phyloP scores from a whole-genome alignment of 2,797 vertebrate species.

The Phoxinus dragarum region DNA sequence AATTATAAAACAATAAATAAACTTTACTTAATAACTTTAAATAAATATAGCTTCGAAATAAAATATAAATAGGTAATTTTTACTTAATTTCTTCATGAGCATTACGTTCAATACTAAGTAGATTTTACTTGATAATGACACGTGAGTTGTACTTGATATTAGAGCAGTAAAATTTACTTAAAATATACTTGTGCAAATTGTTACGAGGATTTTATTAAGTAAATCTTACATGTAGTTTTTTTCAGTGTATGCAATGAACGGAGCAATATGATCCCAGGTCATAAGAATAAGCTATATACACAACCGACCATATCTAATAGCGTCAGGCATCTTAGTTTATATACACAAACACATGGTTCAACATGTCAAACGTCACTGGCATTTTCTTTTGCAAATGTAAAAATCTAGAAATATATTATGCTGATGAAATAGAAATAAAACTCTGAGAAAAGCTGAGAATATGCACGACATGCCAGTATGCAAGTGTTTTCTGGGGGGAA shows the following conservation, averaged over 20 bases:
- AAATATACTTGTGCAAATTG: too few relatives aligned
- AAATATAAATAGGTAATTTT: too few relatives aligned
- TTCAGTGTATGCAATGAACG: slow-evolving; percentile 30
- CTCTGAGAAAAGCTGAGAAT: neutral
- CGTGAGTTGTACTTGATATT: too few relatives aligned
- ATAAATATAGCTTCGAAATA: too few relatives aligned
- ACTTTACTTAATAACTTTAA: too few relatives aligned
- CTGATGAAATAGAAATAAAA: neutral
- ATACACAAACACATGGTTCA: neutral
- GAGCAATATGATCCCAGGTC: slow-evolving; percentile 7
- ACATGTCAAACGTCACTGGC: neutral
- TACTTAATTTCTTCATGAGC: too few relatives aligned
- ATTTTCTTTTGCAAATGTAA: neutral
- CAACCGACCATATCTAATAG: neutral
- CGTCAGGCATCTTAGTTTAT: neutral
- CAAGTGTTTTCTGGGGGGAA: neutral
- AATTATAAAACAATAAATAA: too few relatives aligned
- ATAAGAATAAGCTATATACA: neutral
- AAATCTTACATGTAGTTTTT: too few relatives aligned
- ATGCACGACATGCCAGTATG: neutral
- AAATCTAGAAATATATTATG: neutral
- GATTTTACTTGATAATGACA: too few relatives aligned
- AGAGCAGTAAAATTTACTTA: too few relatives aligned
- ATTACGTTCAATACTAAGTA: too few relatives aligned
- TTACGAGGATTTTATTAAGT: too few relatives aligned